Percentiles rank a stretch among this genome's conserved stretches.
Evolutionary conservation across 2,113 vertebrate genomes (phyloP).

Genomic region (Pavo muticus): DNA sequence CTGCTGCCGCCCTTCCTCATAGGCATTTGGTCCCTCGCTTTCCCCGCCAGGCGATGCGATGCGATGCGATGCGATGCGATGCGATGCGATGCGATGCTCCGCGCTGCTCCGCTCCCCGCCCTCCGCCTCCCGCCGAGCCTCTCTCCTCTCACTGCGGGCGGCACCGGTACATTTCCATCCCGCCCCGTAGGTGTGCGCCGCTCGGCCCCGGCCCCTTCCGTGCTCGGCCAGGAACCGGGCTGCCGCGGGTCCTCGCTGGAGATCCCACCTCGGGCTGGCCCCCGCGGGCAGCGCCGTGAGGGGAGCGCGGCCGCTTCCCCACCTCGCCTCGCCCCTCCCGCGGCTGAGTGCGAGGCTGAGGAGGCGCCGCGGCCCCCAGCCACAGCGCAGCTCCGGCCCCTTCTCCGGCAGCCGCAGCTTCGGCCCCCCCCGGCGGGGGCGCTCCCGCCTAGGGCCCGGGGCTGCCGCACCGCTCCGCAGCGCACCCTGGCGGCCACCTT

Average conservation of each 20-base stretch:
- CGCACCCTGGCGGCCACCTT: conserved; percentile 43
- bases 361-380: neutral
- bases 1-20: neutral
- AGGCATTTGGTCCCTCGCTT: conserved; percentile 34
- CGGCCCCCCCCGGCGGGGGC: neutral
- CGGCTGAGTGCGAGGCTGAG: neutral
- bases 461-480: neutral
- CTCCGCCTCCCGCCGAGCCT: neutral
- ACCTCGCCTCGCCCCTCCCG: too few relatives aligned
- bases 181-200: too few relatives aligned
- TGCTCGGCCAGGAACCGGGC: neutral
- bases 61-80: neutral
- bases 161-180: conserved; percentile 68
- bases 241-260: too few relatives aligned
- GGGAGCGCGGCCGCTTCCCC: too few relatives aligned
- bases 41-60: conserved; percentile 18
- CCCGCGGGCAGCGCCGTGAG: too few relatives aligned
- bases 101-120: neutral
- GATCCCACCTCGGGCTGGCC: too few relatives aligned
- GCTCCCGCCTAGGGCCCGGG: neutral
- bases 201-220: neutral
- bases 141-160: neutral
- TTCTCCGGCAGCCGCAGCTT: too few relatives aligned
- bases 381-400: neutral
- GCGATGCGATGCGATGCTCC: too few relatives aligned